Evolutionary conservation across 1,140 invertebrate species (phyloP).

Genomic region (Polypedilum pembai): DNA sequence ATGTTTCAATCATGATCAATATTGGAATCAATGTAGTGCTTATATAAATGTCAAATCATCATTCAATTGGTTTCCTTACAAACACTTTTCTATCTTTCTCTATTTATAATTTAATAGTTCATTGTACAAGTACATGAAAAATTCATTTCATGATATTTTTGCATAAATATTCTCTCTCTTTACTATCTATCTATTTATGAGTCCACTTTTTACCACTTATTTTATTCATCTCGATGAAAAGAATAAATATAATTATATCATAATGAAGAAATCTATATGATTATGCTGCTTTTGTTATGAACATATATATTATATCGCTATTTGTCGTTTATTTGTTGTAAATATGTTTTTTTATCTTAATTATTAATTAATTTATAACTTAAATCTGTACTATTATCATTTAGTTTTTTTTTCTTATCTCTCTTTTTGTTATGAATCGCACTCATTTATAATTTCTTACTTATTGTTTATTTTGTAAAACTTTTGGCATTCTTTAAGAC

Average conservation of each 20-base stretch:
- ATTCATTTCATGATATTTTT: too few species aligned
- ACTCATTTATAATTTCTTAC: not conserved
- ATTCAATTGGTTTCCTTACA: not conserved
- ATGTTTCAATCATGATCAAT: not conserved
- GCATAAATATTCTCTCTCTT: too few species aligned
- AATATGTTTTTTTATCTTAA: not conserved
- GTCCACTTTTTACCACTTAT: too few species aligned
- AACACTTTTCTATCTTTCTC: not conserved
- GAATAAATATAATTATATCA: too few species aligned
- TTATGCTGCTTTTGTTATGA: not conserved
- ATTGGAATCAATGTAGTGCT: not conserved
- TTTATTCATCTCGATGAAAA: too few species aligned
- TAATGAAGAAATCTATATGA: too few species aligned
- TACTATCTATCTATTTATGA: too few species aligned
- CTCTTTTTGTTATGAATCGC: not conserved
- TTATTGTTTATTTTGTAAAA: not conserved
- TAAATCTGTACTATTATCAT: not conserved
- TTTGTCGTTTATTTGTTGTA: conserved; percentile 13
- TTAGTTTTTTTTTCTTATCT: not conserved
- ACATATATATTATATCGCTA: not conserved
- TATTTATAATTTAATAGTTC: not conserved
- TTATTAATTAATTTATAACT: not conserved
- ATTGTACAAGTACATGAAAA: too few species aligned
- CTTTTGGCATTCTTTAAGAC: not conserved
- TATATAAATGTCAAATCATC: not conserved